phyloP scores from a whole-genome alignment of 1,140 invertebrate species.

The Listronotus bonariensis region DNA sequence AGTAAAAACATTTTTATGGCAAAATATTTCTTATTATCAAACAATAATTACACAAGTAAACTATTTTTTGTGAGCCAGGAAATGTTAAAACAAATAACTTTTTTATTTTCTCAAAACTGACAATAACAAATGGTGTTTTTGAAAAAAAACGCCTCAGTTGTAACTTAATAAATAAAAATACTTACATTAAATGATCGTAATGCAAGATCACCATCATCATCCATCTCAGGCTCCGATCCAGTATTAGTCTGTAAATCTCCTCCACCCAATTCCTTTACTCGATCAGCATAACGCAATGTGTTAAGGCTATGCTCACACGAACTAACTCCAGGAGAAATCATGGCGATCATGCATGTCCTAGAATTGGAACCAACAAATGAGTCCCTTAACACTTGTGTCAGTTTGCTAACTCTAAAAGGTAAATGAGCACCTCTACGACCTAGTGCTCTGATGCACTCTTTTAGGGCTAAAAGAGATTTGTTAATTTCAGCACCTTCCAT shows the following conservation, averaged over 20 bases:
- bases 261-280: constrained; percentile 68
- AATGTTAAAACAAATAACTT: too few species aligned
- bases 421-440: constrained; percentile 71
- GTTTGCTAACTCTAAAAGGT: constrained; percentile 75
- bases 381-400: constrained; percentile 77
- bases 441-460: constrained; percentile 78
- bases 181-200: constrained; percentile 76
- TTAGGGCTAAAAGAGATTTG: constrained; percentile 75
- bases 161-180: too few species aligned
- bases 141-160: too few species aligned
- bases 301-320: constrained; percentile 83
- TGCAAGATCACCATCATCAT: constrained; percentile 74
- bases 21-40: too few species aligned
- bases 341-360: constrained; percentile 82
- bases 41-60: too few species aligned
- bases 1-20: too few species aligned
- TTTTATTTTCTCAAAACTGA: too few species aligned
- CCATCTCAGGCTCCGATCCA: constrained; percentile 45
- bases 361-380: constrained; percentile 77
- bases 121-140: too few species aligned
- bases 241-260: constrained; percentile 59
- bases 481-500: constrained; percentile 84
- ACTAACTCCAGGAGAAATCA: constrained; percentile 75
- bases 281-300: constrained; percentile 80
- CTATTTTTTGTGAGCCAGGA: too few species aligned